Percentiles rank a stretch among this genome's conserved stretches.
These are phyloP conservation scores for Coranthus polyacanthus DNA, from an alignment of 2,797 vertebrate genomes.

Conservation along the genomic window DNA sequence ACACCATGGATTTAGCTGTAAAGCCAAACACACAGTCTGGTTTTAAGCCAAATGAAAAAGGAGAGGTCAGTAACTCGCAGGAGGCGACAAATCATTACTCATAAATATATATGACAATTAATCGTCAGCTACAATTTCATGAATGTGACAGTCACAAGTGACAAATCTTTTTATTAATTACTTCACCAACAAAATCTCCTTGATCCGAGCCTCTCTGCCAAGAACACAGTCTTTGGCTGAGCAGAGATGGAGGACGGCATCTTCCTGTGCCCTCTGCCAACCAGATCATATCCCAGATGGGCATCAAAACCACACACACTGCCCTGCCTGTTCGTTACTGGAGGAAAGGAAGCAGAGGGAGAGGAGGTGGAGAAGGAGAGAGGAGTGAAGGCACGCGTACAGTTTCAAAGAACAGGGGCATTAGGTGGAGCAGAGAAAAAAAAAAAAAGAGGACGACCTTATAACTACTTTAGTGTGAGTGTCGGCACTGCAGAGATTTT, in stretches of 20 bases:
- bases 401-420: constrained; percentile 37
- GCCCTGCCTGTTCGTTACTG: constrained; percentile 37
- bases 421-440: constrained; percentile 41
- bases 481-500: constrained; percentile 23
- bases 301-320: constrained; percentile 45
- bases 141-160: too few relatives aligned
- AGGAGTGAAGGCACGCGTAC: constrained; percentile 39
- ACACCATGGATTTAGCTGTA: too few relatives aligned
- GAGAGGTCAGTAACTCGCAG: not conserved
- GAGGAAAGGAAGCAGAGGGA: constrained; percentile 45
- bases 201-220: constrained; percentile 48
- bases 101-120: not conserved
- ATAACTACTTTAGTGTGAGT: constrained; percentile 34
- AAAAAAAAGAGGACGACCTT: constrained; percentile 50
- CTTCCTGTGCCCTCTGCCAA: constrained; percentile 58
- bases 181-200: constrained; percentile 24
- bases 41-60: too few relatives aligned
- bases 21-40: too few relatives aligned
- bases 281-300: constrained; percentile 70
- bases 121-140: not conserved
- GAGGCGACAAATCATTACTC: not conserved
- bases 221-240: constrained; percentile 53
- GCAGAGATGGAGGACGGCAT: constrained; percentile 47
- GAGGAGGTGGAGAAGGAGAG: constrained; percentile 39
- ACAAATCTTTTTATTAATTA: constrained; percentile 57